Base-by-base conservation (phyloP, 1,140 invertebrate genomes). In the Papilio dardanus region DNA sequence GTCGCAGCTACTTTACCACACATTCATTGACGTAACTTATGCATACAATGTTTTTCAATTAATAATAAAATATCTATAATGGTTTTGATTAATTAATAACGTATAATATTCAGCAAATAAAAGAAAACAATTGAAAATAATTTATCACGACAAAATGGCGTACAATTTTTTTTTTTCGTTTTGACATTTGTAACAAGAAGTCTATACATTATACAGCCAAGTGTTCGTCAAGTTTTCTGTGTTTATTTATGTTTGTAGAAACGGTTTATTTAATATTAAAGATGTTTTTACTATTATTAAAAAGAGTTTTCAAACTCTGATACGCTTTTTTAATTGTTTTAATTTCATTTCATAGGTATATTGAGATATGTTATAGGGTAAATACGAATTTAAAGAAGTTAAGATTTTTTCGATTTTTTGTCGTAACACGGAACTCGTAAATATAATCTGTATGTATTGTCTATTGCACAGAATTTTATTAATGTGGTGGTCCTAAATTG, bases 401-500 rank as follows among this genome's bases (percentile, higher is more conserved):
- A n/a, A n/a, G n/a, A n/a, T n/a, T n/a, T n/a, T n/a, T n/a, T n/a
- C n/a, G n/a, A 46, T 46, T 46, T 46, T 46, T n/a, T 46, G 42
- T 46, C n/a, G 16, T 19, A 46, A 46, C n/a, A 19, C n/a, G n/a
- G 42, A 46, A 46, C 16, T 46, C 16, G 16, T n/a, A 46, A 42
- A 46, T 46, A 46, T 46, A 19, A 46, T 6, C 42, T 46, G n/a
- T 46, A 19, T 6, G n/a, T n/a, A 5, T 46, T 46, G n/a, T 46
- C 42, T 46, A 46, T 46, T 46, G n/a, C 42, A 46, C 42, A 46
- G 42, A 46, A n/a, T 62, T 54, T 54, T 62, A 62, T 28, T 62
- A 3, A 28, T 28, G 75, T 76, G 79, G 69, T 77, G 79, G 75
- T 71, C 77, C 76, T 71, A 81, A 87, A 89, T 85, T 89, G 89